phyloP scores from a whole-genome alignment of 2,113 vertebrate species.

The Pyrgilauda ruficollis region DNA sequence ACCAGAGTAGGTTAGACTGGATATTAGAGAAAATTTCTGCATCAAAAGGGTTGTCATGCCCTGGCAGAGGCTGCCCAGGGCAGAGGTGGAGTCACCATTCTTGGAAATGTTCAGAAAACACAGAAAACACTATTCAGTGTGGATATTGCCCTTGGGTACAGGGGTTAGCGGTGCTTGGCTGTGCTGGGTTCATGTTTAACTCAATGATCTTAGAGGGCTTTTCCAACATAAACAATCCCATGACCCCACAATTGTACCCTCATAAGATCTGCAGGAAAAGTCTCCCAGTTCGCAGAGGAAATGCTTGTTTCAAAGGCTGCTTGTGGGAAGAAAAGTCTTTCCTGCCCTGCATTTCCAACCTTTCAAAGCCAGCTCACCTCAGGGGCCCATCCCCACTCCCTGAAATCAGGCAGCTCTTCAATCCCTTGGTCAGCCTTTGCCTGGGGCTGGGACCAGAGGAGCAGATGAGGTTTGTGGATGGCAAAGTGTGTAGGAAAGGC shows the following conservation, averaged over 20 bases:
- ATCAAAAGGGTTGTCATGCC: not conserved
- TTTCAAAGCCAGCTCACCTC: not conserved
- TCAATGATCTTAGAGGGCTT: not conserved
- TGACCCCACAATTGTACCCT: not conserved
- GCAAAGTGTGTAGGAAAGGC: not conserved
- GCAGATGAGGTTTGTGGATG: not conserved
- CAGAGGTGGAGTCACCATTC: not conserved
- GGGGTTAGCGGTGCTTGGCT: not conserved
- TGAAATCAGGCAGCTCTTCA: not conserved
- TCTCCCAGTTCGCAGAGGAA: not conserved
- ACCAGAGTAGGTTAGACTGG: too few relatives aligned
- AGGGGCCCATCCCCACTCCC: not conserved
- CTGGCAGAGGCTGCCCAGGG: not conserved
- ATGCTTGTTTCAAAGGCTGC: not conserved
- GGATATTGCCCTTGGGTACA: not conserved
- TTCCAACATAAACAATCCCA: not conserved
- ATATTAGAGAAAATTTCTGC: not conserved
- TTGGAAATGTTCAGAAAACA: not conserved
- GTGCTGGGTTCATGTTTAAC: not conserved
- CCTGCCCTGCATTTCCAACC: not conserved
- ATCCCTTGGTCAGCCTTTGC: not conserved
- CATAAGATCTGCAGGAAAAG: not conserved
- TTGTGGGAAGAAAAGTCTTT: not conserved
- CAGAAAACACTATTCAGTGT: too few relatives aligned
- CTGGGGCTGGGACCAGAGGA: not conserved